phyloP scores from a whole-genome alignment of 2,797 vertebrate species.

The Syngnathus acus region DNA sequence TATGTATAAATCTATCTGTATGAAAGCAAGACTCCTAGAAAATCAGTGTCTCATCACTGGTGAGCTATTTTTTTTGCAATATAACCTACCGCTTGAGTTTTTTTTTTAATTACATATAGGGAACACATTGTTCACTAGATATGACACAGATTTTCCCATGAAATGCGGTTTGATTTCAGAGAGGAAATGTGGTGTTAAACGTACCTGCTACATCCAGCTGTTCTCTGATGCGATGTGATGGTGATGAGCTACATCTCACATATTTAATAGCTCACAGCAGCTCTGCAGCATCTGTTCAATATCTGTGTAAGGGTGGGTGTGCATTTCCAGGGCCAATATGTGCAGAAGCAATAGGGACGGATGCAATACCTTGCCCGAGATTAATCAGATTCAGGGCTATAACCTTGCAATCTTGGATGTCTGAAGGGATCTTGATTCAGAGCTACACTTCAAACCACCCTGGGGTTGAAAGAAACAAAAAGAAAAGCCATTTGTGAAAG shows the following conservation, averaged over 20 bases:
- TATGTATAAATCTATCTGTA: no score
- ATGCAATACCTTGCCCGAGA: constrained; percentile 44
- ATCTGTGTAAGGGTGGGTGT: constrained; percentile 48
- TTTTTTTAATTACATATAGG: constrained; percentile 3
- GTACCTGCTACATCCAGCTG: constrained; percentile 44
- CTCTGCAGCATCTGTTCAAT: constrained; percentile 62
- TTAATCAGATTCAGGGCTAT: constrained; percentile 64
- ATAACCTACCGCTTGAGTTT: not conserved
- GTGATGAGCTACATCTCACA: constrained; percentile 43
- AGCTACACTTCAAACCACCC: constrained; percentile 53
- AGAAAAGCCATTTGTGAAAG: constrained; percentile 69
- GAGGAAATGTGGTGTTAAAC: constrained; percentile 30
- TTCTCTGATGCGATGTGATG: constrained; percentile 23
- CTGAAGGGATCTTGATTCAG: constrained; percentile 59
- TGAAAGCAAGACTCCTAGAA: no score
- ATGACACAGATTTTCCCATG: constrained; percentile 27
- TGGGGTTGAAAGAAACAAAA: constrained; percentile 61
- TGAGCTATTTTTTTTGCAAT: no score
- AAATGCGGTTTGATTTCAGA: constrained; percentile 30
- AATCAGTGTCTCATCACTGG: no score
- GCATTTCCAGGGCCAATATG: constrained; percentile 42
- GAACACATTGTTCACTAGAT: constrained; percentile 7
- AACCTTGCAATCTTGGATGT: constrained; percentile 62
- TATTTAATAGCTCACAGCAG: constrained; percentile 44
- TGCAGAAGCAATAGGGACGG: constrained; percentile 37